These are phyloP conservation scores for Peromyscus polionotus DNA, from an alignment of 2,113 vertebrate species.

Conservation along the genomic window DNA sequence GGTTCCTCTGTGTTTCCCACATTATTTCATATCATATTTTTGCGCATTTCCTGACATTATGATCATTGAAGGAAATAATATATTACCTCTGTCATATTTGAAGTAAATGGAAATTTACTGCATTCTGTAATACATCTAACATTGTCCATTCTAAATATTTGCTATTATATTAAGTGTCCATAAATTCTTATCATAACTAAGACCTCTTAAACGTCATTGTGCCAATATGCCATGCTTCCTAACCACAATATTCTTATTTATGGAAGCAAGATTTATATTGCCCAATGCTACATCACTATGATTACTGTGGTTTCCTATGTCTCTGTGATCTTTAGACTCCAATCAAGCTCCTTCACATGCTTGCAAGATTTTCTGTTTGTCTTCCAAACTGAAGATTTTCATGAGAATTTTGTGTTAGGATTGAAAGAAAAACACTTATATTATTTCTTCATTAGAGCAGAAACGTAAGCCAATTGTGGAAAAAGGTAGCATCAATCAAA, in stretches of 20 bases:
- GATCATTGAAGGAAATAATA: neutral
- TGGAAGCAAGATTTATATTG: neutral
- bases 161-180: neutral
- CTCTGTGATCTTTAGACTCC: neutral
- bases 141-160: neutral
- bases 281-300: neutral
- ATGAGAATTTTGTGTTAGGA: neutral
- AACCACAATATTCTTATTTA: neutral
- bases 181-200: neutral
- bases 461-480: constrained; percentile 59
- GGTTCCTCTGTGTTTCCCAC: neutral
- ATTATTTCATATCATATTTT: neutral
- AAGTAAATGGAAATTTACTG: neutral
- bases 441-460: constrained; percentile 11
- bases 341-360: neutral
- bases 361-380: neutral
- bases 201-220: neutral
- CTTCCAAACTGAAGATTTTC: neutral
- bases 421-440: neutral
- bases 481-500: constrained; percentile 25
- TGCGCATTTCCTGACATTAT: neutral
- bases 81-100: neutral
- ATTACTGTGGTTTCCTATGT: neutral
- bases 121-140: neutral
- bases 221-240: neutral